These are phyloP conservation scores for Dendroctonus valens DNA, from an alignment of 1,140 invertebrate genomes.

Conservation along the genomic window DNA sequence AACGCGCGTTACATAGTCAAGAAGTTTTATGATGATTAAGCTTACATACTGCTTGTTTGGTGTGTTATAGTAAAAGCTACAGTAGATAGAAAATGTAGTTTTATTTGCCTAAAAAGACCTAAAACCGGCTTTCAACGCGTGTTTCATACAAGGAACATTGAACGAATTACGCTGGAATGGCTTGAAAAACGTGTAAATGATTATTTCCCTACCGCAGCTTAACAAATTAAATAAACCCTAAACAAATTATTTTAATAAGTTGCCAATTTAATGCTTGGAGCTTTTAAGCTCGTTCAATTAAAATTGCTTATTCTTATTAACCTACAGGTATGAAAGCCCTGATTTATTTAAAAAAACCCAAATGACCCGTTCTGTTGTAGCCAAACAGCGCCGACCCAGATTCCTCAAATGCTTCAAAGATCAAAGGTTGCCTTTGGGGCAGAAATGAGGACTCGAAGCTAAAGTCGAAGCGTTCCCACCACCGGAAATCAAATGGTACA, in stretches of 20 bases:
- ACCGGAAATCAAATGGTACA: slow-evolving; percentile 83
- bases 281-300: no score
- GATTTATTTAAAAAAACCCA: slow-evolving; percentile 6
- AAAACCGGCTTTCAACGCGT: no score
- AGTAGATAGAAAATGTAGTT: slow-evolving; percentile 1
- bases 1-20: slow-evolving; percentile 30
- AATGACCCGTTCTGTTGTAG: slow-evolving; percentile 50
- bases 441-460: slow-evolving; percentile 75
- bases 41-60: neutral
- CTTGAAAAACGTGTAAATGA: no score
- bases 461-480: slow-evolving; percentile 77
- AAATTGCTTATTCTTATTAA: no score
- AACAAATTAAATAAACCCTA: no score
- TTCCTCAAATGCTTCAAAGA: slow-evolving; percentile 74
- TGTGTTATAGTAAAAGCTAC: slow-evolving; percentile 1
- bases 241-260: no score
- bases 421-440: slow-evolving; percentile 65
- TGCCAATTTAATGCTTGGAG: no score
- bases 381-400: slow-evolving; percentile 67
- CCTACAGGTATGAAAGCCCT: no score
- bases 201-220: no score
- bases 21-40: slow-evolving; percentile 25
- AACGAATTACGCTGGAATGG: no score
- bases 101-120: slow-evolving; percentile 5
- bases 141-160: no score